These are phyloP conservation scores for Zaprionus ghesquierei DNA, from an alignment of 1,140 invertebrate genomes.

Conservation along the genomic window DNA sequence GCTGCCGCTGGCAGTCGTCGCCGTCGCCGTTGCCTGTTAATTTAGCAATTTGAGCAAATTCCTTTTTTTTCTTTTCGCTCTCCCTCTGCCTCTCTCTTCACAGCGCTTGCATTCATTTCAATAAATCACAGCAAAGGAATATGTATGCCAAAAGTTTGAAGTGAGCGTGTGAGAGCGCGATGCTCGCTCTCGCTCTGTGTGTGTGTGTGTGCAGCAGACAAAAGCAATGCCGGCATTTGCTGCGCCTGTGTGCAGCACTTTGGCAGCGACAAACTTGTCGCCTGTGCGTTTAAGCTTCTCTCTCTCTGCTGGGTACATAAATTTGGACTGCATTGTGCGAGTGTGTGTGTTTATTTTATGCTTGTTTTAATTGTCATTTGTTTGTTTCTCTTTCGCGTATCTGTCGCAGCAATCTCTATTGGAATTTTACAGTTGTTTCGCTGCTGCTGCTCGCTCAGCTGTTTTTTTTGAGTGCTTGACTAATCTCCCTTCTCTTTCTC, in stretches of 20 bases:
- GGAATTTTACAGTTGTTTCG: constrained; percentile 21
- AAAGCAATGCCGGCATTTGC: background rate
- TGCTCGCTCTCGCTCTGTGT: background rate
- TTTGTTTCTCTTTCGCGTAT: background rate
- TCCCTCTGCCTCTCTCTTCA: constrained; percentile 5
- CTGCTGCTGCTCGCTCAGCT: constrained; percentile 14
- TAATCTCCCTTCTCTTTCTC: constrained; percentile 12
- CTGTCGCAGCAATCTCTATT: background rate
- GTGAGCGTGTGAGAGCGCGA: background rate
- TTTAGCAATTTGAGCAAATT: constrained; percentile 69
- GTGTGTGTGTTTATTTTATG: constrained; percentile 3
- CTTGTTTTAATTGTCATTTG: background rate
- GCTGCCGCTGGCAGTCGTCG: constrained; percentile 13
- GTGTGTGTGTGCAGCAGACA: constrained; percentile 16
- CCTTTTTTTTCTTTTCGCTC: constrained; percentile 28
- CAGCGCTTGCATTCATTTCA: constrained; percentile 53
- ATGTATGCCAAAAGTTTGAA: constrained; percentile 34
- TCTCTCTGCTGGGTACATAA: background rate
- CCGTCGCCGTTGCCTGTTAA: constrained; percentile 46
- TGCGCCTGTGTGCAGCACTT: constrained; percentile 1
- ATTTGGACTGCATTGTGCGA: background rate
- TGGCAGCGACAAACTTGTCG: constrained; percentile 39
- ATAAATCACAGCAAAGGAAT: constrained; percentile 52
- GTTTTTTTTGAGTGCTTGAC: background rate
- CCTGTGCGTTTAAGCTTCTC: constrained; percentile 25